Conservation (phyloP, 2,888 invertebrate species). For the Scelioninae gen. 1 region DNA sequence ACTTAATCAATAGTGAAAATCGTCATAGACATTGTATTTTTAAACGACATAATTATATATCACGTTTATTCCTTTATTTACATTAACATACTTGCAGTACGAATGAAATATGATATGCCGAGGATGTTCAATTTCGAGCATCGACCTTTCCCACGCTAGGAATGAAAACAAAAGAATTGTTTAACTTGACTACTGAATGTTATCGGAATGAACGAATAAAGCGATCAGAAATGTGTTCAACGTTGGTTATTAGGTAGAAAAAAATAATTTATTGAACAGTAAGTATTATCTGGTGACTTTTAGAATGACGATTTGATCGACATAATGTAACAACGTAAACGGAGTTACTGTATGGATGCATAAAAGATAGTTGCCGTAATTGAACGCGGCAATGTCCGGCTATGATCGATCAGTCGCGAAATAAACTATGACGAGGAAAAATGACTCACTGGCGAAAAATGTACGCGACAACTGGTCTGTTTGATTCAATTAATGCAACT, state of each 20-base stretch:
- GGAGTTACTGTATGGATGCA: constrained; percentile 26
- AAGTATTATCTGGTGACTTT: constrained; percentile 42
- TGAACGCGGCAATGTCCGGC: constrained; percentile 28
- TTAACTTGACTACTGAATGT: not conserved
- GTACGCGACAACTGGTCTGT: constrained; percentile 3
- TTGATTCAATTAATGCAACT: constrained; percentile 55
- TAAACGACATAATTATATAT: constrained; percentile 65
- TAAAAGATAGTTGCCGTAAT: constrained; percentile 49
- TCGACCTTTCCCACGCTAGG: constrained; percentile 22
- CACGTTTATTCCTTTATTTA: constrained; percentile 61
- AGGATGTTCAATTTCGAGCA: constrained; percentile 45
- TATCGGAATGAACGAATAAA: constrained; percentile 35
- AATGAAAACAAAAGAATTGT: not conserved
- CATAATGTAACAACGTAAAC: constrained; percentile 56
- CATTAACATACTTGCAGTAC: constrained; percentile 55
- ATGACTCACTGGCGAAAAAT: constrained; percentile 4
- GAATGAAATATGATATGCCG: constrained; percentile 64
- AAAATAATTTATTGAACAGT: constrained; percentile 57
- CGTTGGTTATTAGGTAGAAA: constrained; percentile 51
- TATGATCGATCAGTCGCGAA: constrained; percentile 14
- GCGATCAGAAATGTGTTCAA: constrained; percentile 36
- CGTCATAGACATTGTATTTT: constrained; percentile 66
- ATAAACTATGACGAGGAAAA: constrained; percentile 18
- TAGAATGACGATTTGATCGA: constrained; percentile 60
- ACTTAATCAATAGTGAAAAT: constrained; percentile 50